Percentiles rank a stretch among this genome's conserved stretches.
Conservation (phyloP, 2,797 vertebrate genomes). For the Pangasius mekongensis region DNA sequence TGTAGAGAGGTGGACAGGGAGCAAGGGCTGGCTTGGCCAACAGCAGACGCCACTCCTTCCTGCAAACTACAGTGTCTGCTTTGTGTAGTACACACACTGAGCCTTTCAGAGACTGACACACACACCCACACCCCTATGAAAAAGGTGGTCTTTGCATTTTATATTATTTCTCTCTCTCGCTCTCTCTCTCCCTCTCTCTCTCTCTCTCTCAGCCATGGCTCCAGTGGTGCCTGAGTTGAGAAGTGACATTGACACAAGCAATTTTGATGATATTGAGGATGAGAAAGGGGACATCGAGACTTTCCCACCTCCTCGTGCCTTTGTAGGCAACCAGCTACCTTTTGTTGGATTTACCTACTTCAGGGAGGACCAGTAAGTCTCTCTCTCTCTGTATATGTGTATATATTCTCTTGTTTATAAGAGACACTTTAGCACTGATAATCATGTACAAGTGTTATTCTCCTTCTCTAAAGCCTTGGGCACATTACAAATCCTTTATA, state of each 20-base stretch:
- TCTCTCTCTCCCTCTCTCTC: conserved; percentile 42
- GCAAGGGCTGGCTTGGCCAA: conserved; percentile 65
- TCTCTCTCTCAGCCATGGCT: conserved; percentile 84
- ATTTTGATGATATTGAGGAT: conserved; percentile 96
- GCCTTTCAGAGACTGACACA: conserved; percentile 55
- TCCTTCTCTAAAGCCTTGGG: neutral
- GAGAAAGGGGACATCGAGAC: conserved; percentile 91
- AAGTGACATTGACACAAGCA: conserved; percentile 95
- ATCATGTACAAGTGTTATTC: neutral
- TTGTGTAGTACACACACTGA: conserved; percentile 75
- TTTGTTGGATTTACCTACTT: conserved; percentile 98
- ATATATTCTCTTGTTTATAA: too few relatives aligned
- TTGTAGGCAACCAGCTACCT: conserved; percentile 96
- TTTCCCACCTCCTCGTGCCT: conserved; percentile 92
- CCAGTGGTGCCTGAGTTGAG: conserved; percentile 95
- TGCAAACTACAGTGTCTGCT: conserved; percentile 72
- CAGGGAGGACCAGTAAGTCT: conserved; percentile 92
- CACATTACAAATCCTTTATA: neutral
- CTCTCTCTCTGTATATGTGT: conserved; percentile 64
- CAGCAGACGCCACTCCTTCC: conserved; percentile 64
- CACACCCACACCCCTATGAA: conserved; percentile 18
- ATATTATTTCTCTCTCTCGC: conserved; percentile 20
- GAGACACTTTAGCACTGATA: neutral
- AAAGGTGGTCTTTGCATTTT: conserved; percentile 28
- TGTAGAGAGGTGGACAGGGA: conserved; percentile 31